Evolutionary conservation across 2,888 invertebrate species (phyloP), one percentile per base, ranked within the genome.

Genomic region (Eustalomyia histrio): DNA sequence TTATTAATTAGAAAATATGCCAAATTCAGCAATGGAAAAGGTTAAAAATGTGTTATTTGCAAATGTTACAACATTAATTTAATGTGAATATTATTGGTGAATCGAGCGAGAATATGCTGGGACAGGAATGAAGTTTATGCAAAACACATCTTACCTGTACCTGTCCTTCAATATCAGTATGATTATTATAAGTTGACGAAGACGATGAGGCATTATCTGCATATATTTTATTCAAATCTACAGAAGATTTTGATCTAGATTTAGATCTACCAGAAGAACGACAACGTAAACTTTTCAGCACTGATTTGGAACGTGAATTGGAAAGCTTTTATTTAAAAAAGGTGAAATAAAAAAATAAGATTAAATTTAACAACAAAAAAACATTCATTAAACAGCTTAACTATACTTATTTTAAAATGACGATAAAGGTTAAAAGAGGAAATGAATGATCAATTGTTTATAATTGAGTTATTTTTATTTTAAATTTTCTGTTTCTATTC

Each of bases 241-340:
- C 76, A 18, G 85, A 83, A 63, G 87, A 87, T 83, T 86, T 86
- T 17, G 86, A 86, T 79, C 84, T 85, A 35, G 86, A 84, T 61
- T 84, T 85, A 16, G 84, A 84, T 57, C 84, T 82, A 63, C 87
- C 83, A 58, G 84, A 83, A n/a, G 87, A 84, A 82, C 85, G 86
- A 84, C 85, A 86, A 83, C 87, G 84, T 72, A 88, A 86, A 83
- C 87, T 87, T 86, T 86, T 88, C 84, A 88, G 84, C 79, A 87
- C 86, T 47, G 87, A 87, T 82, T 86, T 87, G 74, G 87, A 87
- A 79, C 87, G 86, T 82, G 87, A 83, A 83, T 80, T 84, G 76
- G 84, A 79, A 78, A 86, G 83, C 87, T 87, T 83, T 47, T 69
- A 39, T 71, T 64, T 65, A 6, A 33, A n/a, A 69, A 69, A 29